Evolutionary conservation across 2,113 vertebrate genomes (phyloP).

Genomic region (Delphinapterus leucas): DNA sequence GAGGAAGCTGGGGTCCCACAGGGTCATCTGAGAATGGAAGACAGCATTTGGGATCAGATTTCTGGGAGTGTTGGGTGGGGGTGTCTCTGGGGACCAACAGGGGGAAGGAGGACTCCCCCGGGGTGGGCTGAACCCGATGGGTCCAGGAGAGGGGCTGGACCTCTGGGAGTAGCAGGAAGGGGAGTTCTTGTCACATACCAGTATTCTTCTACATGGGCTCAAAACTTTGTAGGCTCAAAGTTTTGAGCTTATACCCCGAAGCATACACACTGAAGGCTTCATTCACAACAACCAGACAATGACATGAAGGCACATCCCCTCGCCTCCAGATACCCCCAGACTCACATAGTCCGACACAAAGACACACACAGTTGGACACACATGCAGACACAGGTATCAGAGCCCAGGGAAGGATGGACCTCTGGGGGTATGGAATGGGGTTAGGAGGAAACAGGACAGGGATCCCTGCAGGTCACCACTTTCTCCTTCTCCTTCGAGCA

Average conservation of each 20-base stretch:
- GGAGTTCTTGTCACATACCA: neutral
- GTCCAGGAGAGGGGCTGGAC: neutral
- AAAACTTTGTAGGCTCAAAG: neutral
- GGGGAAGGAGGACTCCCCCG: neutral
- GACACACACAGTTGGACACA: neutral
- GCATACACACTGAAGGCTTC: neutral
- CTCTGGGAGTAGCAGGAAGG: neutral
- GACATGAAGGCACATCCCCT: neutral
- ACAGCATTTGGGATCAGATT: neutral
- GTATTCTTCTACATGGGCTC: neutral
- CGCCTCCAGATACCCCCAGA: neutral
- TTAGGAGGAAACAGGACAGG: neutral
- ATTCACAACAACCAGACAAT: neutral
- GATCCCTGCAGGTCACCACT: slow-evolving; percentile 83
- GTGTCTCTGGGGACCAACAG: neutral
- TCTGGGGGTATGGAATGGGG: neutral
- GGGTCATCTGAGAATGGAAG: neutral
- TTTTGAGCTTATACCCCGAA: no score
- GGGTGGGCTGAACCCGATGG: neutral
- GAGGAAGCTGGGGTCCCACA: neutral
- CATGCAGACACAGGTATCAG: neutral
- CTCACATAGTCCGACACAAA: neutral
- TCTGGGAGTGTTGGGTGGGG: no score
- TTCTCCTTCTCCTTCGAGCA: slow-evolving; percentile 98
- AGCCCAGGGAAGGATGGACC: neutral